These are phyloP conservation scores for Trogon surrucura DNA, from an alignment of 2,113 vertebrate genomes.

Conservation along the genomic window DNA sequence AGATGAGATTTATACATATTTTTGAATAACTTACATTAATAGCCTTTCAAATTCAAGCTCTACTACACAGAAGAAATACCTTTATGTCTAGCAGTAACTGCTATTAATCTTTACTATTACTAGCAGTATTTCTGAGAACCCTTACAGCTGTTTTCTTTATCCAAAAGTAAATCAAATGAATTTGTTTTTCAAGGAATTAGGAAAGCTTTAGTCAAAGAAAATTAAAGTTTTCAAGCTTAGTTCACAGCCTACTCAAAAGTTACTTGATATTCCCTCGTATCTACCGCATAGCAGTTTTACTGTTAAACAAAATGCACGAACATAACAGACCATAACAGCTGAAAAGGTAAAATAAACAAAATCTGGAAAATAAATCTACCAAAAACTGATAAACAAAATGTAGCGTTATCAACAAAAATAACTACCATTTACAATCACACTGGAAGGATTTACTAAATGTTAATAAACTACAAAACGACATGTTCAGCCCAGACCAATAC, in stretches of 20 bases:
- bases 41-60: background rate
- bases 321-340: background rate
- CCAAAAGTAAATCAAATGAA: background rate
- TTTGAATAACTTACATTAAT: background rate
- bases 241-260: background rate
- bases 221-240: background rate
- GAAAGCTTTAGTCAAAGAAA: background rate
- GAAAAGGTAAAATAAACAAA: background rate
- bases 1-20: background rate
- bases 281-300: background rate
- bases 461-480: background rate
- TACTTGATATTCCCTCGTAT: background rate
- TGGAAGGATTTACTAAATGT: background rate
- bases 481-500: background rate
- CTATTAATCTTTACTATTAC: background rate
- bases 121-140: background rate
- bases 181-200: background rate
- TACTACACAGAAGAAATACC: background rate
- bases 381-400: background rate
- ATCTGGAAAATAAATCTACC: background rate
- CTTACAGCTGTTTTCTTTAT: background rate
- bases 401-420: background rate
- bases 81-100: background rate
- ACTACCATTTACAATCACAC: background rate
- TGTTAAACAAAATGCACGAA: background rate